A percentile compares a stretch with the other conserved stretches of the same genome.
Evolutionary conservation across 2,113 vertebrate species (phyloP).

Genomic region (Patagioenas fasciata): DNA sequence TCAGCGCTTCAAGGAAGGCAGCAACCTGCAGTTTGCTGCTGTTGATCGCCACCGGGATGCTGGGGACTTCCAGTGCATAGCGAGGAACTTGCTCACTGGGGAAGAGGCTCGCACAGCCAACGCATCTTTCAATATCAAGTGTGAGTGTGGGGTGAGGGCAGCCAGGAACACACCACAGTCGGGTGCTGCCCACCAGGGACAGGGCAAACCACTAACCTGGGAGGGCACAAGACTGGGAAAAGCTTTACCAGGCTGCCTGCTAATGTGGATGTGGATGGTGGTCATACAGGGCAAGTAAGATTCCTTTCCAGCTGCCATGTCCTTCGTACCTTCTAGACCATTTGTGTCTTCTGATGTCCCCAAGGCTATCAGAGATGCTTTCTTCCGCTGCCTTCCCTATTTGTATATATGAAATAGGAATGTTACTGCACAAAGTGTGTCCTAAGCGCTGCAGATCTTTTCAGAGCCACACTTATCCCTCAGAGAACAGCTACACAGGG

Average conservation of each 20-base stretch:
- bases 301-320: not conserved
- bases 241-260: not conserved
- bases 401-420: accelerated
- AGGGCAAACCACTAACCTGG: accelerated
- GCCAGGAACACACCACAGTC: accelerated
- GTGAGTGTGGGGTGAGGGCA: conserved; percentile 76
- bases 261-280: not conserved
- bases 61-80: conserved; percentile 89
- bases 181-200: not conserved
- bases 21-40: conserved; percentile 90
- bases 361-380: not conserved
- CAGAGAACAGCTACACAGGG: not conserved
- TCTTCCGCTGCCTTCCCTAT: accelerated
- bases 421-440: not conserved
- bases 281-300: not conserved
- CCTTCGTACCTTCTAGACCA: not conserved
- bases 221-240: not conserved
- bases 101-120: conserved; percentile 81
- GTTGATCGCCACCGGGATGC: conserved; percentile 86
- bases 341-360: not conserved
- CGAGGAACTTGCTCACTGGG: conserved; percentile 60
- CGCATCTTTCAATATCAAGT: conserved; percentile 97
- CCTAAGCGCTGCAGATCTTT: not conserved
- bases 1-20: conserved; percentile 87
- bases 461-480: not conserved